Evolutionary conservation across 2,113 vertebrate genomes (phyloP).

Genomic region (Lagopus leucura): DNA sequence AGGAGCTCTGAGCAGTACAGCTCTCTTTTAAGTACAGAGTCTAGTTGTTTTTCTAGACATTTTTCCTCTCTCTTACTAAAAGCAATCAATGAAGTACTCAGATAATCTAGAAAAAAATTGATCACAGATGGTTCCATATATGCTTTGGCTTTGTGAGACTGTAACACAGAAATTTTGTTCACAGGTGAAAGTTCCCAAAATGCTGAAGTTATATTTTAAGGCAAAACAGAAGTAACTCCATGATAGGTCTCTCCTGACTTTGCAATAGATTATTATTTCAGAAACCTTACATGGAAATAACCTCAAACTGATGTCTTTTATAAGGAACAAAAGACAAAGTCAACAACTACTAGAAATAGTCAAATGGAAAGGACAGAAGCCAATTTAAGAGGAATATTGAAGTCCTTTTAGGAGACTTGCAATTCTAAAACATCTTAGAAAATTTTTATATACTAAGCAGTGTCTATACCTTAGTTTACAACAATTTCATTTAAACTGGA

Average conservation of each 20-base stretch:
- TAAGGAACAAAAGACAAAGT: neutral
- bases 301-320: neutral
- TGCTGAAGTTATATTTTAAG: neutral
- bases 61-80: neutral
- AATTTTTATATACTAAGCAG: fast-evolving
- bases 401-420: neutral
- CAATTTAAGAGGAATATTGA: neutral
- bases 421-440: neutral
- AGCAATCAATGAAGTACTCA: neutral
- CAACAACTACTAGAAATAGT: neutral
- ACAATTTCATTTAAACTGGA: neutral
- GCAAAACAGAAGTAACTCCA: neutral
- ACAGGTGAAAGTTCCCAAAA: neutral
- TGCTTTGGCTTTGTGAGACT: neutral
- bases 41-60: neutral
- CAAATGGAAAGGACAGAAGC: neutral
- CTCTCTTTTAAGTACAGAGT: neutral
- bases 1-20: neutral
- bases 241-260: neutral
- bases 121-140: neutral
- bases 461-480: neutral
- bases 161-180: neutral
- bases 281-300: neutral
- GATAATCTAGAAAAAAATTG: neutral
- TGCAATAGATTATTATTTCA: neutral